These are phyloP conservation scores for Gymnobelideus leadbeateri DNA, from an alignment of 2,113 vertebrate genomes.

Conservation along the genomic window DNA sequence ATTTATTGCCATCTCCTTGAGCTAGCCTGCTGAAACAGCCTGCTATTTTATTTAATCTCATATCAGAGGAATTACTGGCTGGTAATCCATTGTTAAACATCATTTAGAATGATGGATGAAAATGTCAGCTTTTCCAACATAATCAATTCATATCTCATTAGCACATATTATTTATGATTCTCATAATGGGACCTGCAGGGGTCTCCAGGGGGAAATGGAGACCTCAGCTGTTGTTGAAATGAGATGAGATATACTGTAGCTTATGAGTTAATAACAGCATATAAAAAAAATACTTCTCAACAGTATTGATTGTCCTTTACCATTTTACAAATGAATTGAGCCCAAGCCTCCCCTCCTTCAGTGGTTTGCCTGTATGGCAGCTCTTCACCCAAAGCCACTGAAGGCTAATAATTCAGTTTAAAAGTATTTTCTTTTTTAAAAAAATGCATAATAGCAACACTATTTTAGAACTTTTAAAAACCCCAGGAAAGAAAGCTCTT, in stretches of 20 bases:
- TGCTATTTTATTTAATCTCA: slow-evolving; percentile 98
- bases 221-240: slow-evolving; percentile 95
- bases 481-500: slow-evolving; percentile 14
- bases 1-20: slow-evolving; percentile 94
- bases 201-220: slow-evolving; percentile 85
- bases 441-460: slow-evolving; percentile 43
- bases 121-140: slow-evolving; percentile 93
- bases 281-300: slow-evolving; percentile 95
- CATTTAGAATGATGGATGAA: slow-evolving; percentile 97
- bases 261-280: slow-evolving; percentile 99
- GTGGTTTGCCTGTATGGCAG: slow-evolving; percentile 52
- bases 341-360: slow-evolving; percentile 78
- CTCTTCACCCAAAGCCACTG: slow-evolving; percentile 73
- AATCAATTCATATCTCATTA: slow-evolving; percentile 99
- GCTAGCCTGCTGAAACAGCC: slow-evolving; percentile 92
- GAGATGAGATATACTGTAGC: slow-evolving; percentile 99
- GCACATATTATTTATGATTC: slow-evolving; percentile 97
- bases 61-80: slow-evolving; percentile 95
- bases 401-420: slow-evolving; percentile 74
- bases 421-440: slow-evolving; percentile 64
- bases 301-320: slow-evolving; percentile 91
- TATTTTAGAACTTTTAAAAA: slow-evolving; percentile 64
- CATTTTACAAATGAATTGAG: slow-evolving; percentile 88
- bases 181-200: slow-evolving; percentile 91
- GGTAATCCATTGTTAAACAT: slow-evolving; percentile 97